Base-by-base conservation (phyloP, 1,140 invertebrate species). In the Aphaenogaster ashmeadi region DNA sequence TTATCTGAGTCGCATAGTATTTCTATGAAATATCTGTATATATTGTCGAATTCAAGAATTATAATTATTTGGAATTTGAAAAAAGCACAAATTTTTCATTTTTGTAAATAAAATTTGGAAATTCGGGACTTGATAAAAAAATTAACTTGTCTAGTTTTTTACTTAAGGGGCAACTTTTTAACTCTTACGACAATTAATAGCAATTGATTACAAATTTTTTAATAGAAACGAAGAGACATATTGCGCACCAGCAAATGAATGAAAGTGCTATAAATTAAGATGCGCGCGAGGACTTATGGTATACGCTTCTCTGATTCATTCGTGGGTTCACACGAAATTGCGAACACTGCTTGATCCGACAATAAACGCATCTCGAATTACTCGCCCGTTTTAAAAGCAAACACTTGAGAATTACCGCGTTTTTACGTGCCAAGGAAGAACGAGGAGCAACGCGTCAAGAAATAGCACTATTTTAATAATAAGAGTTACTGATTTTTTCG, bases 281-380 rank as follows among this genome's bases (percentile, higher is more conserved):
- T 83, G 27, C 79, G 41, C 54, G 13, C 41, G 9, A 83, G 27
- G 21, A 84, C 41, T 83, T 41, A 47, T n/a, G n/a, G n/a, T n/a
- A n/a, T 47, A 36, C 3, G 4, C n/a, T 44, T 74, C 7, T 83
- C 18, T 74, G 18, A 83, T 47, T 72, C 21, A 15, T 1, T 52
- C 47, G 44, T 54, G 36, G 11, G 11, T 36, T 27, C 0, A 27
- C 38, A 11, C 15, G 41, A 58, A 74, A 83, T 18, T 41, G 56
- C 41, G 13, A 83, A 62, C 80, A 75, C 80, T 74, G 85, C 74
- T 87, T 81, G 21, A 74, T 60, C 75, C 56, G 88, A 90, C 86
- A 90, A 90, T 90, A 89, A 89, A 38, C 33, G 33, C 44, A 69
- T 47, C 2, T 60, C 56, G 18, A 64, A 18, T 27, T 60, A 21